Evolutionary conservation across 2,113 vertebrate species (phyloP).

Genomic region (Passer montanus): DNA sequence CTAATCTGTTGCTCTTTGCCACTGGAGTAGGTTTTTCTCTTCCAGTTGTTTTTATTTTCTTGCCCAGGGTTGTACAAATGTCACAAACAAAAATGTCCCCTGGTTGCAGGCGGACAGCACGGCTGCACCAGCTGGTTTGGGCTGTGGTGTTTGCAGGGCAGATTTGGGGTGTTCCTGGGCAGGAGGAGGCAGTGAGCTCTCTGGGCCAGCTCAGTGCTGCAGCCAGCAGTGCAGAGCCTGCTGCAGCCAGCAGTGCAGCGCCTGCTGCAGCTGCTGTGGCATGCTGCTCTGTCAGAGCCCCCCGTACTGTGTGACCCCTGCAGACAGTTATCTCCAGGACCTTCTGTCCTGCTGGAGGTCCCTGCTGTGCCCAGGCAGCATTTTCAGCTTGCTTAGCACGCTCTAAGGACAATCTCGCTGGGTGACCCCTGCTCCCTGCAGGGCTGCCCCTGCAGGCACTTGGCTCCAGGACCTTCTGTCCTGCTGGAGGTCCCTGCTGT

Average conservation of each 20-base stretch:
- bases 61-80: background rate
- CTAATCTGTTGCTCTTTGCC: background rate
- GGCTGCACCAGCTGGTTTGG: accelerated
- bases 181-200: background rate
- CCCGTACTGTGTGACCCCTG: background rate
- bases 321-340: background rate
- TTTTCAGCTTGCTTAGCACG: accelerated
- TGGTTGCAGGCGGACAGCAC: accelerated
- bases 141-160: background rate
- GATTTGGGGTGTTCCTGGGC: background rate
- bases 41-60: accelerated
- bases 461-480: background rate
- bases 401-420: background rate
- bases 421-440: background rate
- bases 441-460: background rate
- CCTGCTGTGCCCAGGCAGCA: background rate
- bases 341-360: background rate
- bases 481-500: background rate
- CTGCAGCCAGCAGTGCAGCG: background rate
- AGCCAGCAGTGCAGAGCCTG: background rate
- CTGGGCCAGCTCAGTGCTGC: background rate
- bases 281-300: too few relatives aligned
- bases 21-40: background rate
- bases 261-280: background rate
- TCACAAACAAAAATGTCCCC: too few relatives aligned